These are phyloP conservation scores for Eucera pruinosa DNA, from an alignment of 2,888 invertebrate genomes.

Conservation along the genomic window DNA sequence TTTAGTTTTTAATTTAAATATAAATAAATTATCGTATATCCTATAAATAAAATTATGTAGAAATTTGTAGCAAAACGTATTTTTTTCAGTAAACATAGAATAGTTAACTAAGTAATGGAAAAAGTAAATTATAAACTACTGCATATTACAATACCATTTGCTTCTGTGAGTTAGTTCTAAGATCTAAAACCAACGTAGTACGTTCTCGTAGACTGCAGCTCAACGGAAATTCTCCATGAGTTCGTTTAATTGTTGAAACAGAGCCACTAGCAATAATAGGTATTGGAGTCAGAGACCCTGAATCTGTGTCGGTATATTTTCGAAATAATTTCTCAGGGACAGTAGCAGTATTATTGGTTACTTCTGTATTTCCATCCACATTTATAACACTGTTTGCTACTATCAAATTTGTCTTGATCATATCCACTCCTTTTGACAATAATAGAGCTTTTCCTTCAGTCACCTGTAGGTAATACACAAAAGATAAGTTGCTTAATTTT, in stretches of 20 bases:
- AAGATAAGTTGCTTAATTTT: too few relatives aligned
- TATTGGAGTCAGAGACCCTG: slow-evolving; percentile 92
- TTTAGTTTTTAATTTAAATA: too few relatives aligned
- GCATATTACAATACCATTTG: too few relatives aligned
- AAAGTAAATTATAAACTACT: too few relatives aligned
- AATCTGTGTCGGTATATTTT: slow-evolving; percentile 94
- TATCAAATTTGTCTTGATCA: slow-evolving; percentile 76
- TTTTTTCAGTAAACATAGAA: too few relatives aligned
- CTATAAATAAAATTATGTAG: too few relatives aligned
- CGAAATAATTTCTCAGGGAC: slow-evolving; percentile 82
- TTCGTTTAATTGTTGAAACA: slow-evolving; percentile 59
- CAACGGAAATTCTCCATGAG: slow-evolving; percentile 71
- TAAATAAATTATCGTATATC: too few relatives aligned
- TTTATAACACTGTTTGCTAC: slow-evolving; percentile 58
- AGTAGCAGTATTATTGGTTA: slow-evolving; percentile 45
- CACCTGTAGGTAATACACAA: slow-evolving; percentile 70
- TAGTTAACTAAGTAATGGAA: too few relatives aligned
- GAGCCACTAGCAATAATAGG: slow-evolving; percentile 87
- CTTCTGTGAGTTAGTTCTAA: slow-evolving; percentile 77
- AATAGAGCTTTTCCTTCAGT: slow-evolving; percentile 80
- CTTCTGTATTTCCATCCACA: slow-evolving; percentile 26
- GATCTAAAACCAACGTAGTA: slow-evolving; percentile 83
- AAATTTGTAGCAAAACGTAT: too few relatives aligned
- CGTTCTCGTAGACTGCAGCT: slow-evolving; percentile 78
- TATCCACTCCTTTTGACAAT: slow-evolving; percentile 80